These are phyloP conservation scores for Ptychochromis oligacanthus DNA, from an alignment of 2,113 vertebrate genomes.

Conservation along the genomic window DNA sequence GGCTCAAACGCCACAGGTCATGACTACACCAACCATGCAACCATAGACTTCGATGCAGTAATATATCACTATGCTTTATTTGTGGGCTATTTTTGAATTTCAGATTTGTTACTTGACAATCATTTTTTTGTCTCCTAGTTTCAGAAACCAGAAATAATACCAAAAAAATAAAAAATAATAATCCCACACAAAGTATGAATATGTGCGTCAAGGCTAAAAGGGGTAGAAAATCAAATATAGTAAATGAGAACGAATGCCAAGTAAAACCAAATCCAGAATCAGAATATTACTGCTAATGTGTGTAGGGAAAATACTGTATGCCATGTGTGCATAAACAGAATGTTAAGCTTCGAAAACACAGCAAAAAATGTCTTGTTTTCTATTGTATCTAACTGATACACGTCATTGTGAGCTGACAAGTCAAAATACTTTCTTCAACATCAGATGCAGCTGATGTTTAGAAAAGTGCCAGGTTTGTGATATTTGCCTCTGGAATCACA, in stretches of 20 bases:
- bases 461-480: not conserved
- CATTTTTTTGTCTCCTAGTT: not conserved
- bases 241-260: not conserved
- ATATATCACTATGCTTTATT: not conserved
- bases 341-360: not conserved
- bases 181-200: too few relatives aligned
- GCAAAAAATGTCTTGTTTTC: not conserved
- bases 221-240: too few relatives aligned
- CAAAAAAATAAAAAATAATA: not conserved
- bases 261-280: too few relatives aligned
- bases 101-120: too few relatives aligned
- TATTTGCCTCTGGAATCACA: not conserved
- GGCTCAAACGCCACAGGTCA: slow-evolving; percentile 55
- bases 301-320: too few relatives aligned
- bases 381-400: too few relatives aligned
- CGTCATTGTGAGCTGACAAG: too few relatives aligned
- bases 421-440: not conserved
- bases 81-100: not conserved
- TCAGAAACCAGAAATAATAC: not conserved
- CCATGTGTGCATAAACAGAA: too few relatives aligned
- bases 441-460: not conserved
- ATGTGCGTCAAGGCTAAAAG: too few relatives aligned
- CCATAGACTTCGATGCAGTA: slow-evolving; percentile 22
- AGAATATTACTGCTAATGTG: too few relatives aligned
- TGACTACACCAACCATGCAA: slow-evolving; percentile 37